Evolutionary conservation across 2,113 vertebrate species (phyloP).

Genomic region (Zingel zingel): DNA sequence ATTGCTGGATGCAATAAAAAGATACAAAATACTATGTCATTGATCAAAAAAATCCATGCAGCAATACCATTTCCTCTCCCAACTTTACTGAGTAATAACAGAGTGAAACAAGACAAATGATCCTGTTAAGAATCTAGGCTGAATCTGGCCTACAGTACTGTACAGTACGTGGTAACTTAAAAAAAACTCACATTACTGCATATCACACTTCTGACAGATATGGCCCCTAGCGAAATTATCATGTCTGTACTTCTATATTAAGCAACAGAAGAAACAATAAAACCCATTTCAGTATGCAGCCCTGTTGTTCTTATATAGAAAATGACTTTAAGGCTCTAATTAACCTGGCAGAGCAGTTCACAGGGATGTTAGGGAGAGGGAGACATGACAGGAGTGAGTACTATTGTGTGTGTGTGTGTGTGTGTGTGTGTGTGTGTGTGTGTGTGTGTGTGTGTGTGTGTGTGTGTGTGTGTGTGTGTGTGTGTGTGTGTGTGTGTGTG

Average conservation of each 20-base stretch:
- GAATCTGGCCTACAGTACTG: constrained; percentile 13
- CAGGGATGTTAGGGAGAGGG: neutral
- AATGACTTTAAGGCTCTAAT: constrained; percentile 38
- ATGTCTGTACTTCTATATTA: constrained; percentile 34
- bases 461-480: neutral
- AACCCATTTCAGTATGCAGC: constrained; percentile 26
- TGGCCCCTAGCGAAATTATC: constrained; percentile 35
- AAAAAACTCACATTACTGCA: constrained; percentile 39
- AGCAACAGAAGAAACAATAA: constrained; percentile 39
- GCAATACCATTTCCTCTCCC: neutral
- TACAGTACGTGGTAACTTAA: constrained; percentile 18
- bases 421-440: neutral
- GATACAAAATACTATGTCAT: neutral
- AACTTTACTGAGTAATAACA: neutral
- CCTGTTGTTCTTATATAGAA: constrained; percentile 18
- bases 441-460: neutral
- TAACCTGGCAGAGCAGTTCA: constrained; percentile 42
- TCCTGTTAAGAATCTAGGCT: constrained; percentile 1
- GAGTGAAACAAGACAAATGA: neutral
- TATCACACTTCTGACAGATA: constrained; percentile 39
- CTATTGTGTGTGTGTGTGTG: neutral
- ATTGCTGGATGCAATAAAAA: neutral
- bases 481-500: neutral
- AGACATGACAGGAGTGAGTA: neutral
- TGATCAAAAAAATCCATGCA: neutral